Evolutionary conservation across 2,113 vertebrate genomes (phyloP).

Genomic region (Taurulus bubalis): DNA sequence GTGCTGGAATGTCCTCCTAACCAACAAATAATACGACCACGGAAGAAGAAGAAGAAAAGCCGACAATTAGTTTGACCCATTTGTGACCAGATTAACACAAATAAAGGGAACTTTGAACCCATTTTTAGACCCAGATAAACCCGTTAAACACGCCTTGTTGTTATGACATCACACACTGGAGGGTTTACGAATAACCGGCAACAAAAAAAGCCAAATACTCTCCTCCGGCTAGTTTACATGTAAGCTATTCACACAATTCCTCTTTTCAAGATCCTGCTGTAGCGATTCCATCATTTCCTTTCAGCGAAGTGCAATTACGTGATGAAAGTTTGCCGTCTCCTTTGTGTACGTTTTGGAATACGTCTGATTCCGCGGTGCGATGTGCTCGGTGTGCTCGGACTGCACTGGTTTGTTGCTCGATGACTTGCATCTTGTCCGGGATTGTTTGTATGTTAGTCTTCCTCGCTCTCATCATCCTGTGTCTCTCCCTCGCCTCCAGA

Average conservation of each 20-base stretch:
- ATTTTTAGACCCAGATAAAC: not conserved
- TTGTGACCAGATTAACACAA: not conserved
- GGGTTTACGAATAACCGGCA: no score
- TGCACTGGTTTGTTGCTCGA: conserved; percentile 31
- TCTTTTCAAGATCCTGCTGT: no score
- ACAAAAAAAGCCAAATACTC: no score
- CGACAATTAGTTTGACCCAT: not conserved
- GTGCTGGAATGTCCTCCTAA: conserved; percentile 47
- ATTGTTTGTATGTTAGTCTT: not conserved
- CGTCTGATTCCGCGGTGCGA: not conserved
- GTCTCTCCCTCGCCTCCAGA: conserved; percentile 42
- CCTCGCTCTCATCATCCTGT: conserved; percentile 35
- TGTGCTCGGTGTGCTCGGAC: conserved; percentile 8
- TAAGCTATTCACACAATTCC: no score
- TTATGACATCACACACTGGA: no score
- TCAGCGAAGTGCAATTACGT: no score
- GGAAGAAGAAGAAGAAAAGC: no score
- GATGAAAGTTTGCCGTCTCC: no score
- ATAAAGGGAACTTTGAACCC: not conserved
- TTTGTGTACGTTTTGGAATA: no score
- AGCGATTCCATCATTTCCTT: no score
- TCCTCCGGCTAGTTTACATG: no score
- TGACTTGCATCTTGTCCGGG: conserved; percentile 34
- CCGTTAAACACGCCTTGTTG: no score
- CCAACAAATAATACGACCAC: not conserved